Evolutionary conservation across 2,113 vertebrate species (phyloP).

Genomic region (Heptranchias perlo): DNA sequence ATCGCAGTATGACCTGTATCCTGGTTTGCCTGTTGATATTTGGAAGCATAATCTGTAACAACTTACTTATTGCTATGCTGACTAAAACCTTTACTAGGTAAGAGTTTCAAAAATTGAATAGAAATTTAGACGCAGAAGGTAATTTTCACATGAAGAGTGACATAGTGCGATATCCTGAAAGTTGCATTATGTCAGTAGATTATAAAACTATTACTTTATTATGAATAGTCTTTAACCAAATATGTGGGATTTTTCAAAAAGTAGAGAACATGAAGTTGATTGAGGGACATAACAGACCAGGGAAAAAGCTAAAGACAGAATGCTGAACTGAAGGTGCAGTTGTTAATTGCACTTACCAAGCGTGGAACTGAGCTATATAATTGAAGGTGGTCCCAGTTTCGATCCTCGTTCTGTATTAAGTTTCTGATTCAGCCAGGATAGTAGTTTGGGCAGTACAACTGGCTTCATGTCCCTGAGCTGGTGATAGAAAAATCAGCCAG

Average conservation of each 20-base stretch:
- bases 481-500: neutral
- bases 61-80: slow-evolving; percentile 2
- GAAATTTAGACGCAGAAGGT: neutral
- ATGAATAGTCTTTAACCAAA: neutral
- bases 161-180: neutral
- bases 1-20: neutral
- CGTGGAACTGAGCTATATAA: neutral
- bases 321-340: neutral
- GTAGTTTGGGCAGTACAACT: neutral
- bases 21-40: neutral
- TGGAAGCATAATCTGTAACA: slow-evolving; percentile 22
- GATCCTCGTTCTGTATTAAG: neutral
- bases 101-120: neutral
- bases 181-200: neutral
- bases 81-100: neutral
- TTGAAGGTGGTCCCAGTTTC: neutral
- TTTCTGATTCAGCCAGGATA: neutral
- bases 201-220: slow-evolving; percentile 1
- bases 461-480: neutral
- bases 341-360: no score
- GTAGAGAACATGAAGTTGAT: neutral
- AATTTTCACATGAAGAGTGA: neutral
- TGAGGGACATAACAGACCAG: neutral
- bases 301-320: neutral
- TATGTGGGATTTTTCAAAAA: neutral